Evolutionary conservation across 2,888 invertebrate genomes (phyloP), one percentile per base, ranked within the genome.

Genomic region (Entomobrya multifasciata): DNA sequence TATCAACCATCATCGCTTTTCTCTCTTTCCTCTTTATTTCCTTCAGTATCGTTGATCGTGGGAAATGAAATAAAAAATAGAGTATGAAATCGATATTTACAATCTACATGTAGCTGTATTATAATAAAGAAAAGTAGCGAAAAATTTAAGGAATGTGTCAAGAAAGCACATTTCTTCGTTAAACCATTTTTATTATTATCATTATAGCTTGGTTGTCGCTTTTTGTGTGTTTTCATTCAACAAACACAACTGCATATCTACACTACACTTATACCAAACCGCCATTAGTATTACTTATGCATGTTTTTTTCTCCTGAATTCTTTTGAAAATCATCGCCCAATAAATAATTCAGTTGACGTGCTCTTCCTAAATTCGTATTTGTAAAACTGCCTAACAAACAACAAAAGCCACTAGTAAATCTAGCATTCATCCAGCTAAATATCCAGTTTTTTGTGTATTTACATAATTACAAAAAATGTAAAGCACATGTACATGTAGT

Each of bases 331-430:
- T 79, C 79, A 81, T 81, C 81, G 47, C n/a, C 81, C 76, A 76
- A 84, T 84, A 84, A 84, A 84, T 84, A 65, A 84, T 84, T 84
- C 83, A 84, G 52, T 36, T 76, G 74, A 55, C 81, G 76, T 47
- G 36, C 72, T 41, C 67, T 41, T 49, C 25, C 13, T 49, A 49
- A 15, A 47, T 25, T 70, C 70, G 36, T 36, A 36, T 36, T 36
- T 36, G 36, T 36, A 67, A 67, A 44, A 65, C 65, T 49, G 15
- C 52, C 30, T 11, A 79, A 36, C 67, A 13, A 20, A 72, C 30
- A 62, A 17, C 8, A 8, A 57, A 52, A 55, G 30, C 55, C n/a
- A 30, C 20, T 49, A 25, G 47, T 49, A 70, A 70, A 70, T 70
- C 70, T 55, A 36, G 8, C 4, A 36, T 6, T 6, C 4, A 36